These are phyloP conservation scores for Ceyx cyanopectus DNA, from an alignment of 2,113 vertebrate genomes.

Conservation along the genomic window DNA sequence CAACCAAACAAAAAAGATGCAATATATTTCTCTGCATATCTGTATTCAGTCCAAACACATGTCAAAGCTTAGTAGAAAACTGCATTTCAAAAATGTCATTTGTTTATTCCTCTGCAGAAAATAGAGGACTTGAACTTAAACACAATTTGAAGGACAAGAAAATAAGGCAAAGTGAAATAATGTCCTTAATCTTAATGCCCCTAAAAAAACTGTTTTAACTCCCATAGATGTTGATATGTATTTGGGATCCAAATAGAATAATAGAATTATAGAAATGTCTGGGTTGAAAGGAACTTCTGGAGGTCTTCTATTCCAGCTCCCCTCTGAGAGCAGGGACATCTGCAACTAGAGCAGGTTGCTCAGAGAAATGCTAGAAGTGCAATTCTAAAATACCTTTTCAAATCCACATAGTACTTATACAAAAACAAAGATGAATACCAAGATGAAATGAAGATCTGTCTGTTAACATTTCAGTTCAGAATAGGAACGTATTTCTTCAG, in stretches of 20 bases:
- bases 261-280: no score
- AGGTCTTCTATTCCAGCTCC: no score
- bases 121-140: neutral
- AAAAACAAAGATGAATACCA: neutral
- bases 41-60: neutral
- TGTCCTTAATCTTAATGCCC: neutral
- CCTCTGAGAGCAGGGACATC: no score
- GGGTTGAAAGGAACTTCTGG: no score
- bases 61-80: neutral
- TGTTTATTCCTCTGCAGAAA: neutral
- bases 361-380: neutral
- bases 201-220: neutral
- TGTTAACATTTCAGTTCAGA: neutral
- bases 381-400: neutral
- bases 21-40: neutral
- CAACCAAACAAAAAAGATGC: no score
- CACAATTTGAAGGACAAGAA: neutral
- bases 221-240: neutral
- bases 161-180: neutral
- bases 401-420: neutral
- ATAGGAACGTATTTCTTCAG: neutral
- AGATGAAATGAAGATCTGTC: neutral
- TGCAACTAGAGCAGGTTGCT: no score
- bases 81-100: neutral
- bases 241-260: neutral